phyloP scores from a whole-genome alignment of 2,888 invertebrate species.

The Pterobdella sp. region DNA sequence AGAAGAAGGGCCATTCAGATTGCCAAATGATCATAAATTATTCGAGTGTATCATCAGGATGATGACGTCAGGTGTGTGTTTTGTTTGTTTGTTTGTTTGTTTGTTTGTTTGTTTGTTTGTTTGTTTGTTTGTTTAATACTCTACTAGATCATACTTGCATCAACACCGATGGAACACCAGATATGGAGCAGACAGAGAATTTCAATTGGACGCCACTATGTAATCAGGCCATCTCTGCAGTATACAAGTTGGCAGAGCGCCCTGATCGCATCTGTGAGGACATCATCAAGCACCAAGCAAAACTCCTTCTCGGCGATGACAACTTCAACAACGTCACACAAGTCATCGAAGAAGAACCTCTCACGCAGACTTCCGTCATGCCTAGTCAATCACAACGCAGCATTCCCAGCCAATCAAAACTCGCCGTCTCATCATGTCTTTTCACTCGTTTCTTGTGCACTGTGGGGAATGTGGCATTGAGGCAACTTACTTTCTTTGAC shows the following conservation, averaged over 20 bases:
- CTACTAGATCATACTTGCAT: background rate
- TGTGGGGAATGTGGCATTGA: conserved; percentile 68
- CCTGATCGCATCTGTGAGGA: conserved; percentile 55
- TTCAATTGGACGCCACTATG: conserved; percentile 58
- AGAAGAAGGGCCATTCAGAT: conserved; percentile 48
- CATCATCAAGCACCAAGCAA: conserved; percentile 42
- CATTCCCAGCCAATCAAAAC: background rate
- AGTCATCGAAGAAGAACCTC: background rate
- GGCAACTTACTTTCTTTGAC: conserved; percentile 74
- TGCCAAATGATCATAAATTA: conserved; percentile 56
- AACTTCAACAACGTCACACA: background rate
- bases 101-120: background rate
- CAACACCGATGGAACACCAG: conserved; percentile 10
- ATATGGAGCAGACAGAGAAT: conserved; percentile 44
- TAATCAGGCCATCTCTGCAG: conserved; percentile 57
- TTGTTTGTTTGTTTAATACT: background rate
- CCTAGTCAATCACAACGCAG: background rate
- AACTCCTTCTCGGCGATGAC: conserved; percentile 20
- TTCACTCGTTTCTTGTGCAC: conserved; percentile 56
- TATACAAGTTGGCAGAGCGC: conserved; percentile 59
- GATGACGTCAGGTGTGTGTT: conserved; percentile 50
- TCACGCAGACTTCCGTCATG: background rate
- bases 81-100: background rate
- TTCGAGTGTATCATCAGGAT: conserved; percentile 55
- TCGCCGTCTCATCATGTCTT: conserved; percentile 33